A percentile compares a stretch with the other conserved stretches of the same genome.
These are phyloP conservation scores for Meloidogyne exigua DNA, from an alignment of 1,140 invertebrate species.

Conservation along the genomic window DNA sequence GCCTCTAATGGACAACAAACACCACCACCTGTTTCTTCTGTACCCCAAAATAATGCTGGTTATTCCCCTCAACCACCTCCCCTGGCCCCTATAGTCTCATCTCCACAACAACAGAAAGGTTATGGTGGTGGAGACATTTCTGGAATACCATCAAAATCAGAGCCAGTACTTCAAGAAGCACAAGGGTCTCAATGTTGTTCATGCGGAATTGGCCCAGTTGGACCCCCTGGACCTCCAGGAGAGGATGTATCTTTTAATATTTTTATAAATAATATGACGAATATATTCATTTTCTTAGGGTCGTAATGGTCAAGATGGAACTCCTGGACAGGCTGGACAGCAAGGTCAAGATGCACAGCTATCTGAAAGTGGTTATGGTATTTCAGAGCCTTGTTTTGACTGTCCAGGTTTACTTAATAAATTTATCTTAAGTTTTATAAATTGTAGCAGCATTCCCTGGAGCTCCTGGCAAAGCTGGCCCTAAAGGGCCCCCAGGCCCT, in stretches of 20 bases:
- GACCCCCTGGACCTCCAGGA: conserved; percentile 11
- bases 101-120: background rate
- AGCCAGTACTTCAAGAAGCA: conserved; percentile 3
- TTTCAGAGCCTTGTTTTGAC: conserved; percentile 21
- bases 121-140: background rate
- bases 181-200: conserved; percentile 9
- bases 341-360: conserved; percentile 15
- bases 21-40: background rate
- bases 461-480: conserved; percentile 4
- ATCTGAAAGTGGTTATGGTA: conserved; percentile 13
- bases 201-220: conserved; percentile 17
- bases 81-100: background rate
- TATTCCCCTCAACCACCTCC: conserved; percentile 18
- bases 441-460: background rate
- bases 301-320: conserved; percentile 9
- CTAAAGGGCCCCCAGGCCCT: conserved; percentile 21
- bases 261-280: background rate
- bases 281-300: conserved; percentile 7
- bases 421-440: background rate
- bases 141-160: background rate
- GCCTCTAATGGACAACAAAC: background rate
- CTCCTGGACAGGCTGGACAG: background rate
- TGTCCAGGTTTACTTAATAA: conserved; percentile 13
- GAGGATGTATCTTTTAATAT: background rate
- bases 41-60: background rate